phyloP scores from a whole-genome alignment of 1,140 invertebrate species.

The Cydia splendana region DNA sequence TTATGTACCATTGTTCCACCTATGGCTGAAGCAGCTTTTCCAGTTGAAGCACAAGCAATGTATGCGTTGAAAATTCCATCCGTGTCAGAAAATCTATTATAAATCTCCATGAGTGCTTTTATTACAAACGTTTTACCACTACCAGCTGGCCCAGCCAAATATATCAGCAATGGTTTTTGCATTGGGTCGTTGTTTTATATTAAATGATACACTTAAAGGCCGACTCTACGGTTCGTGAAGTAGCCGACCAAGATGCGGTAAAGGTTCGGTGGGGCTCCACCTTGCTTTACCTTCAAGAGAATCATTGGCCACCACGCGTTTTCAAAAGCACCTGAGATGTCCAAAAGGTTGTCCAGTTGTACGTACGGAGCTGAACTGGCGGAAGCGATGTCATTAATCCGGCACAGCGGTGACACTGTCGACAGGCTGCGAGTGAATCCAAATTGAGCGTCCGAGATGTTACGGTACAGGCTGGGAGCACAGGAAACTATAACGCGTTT shows the following conservation, averaged over 20 bases:
- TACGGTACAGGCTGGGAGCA: constrained; percentile 33
- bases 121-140: too few species aligned
- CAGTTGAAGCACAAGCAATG: too few species aligned
- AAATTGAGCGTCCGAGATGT: constrained; percentile 54
- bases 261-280: constrained; percentile 45
- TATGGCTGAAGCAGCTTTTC: not conserved
- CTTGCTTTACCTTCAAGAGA: constrained; percentile 41
- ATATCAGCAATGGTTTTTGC: too few species aligned
- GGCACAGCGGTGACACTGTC: constrained; percentile 60
- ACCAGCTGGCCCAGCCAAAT: too few species aligned
- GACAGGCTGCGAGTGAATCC: constrained; percentile 51
- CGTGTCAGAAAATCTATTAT: too few species aligned
- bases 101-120: not conserved
- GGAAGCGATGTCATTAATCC: constrained; percentile 29
- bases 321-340: constrained; percentile 75
- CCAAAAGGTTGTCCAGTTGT: constrained; percentile 57
- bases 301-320: constrained; percentile 66
- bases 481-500: constrained; percentile 58
- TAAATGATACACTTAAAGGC: constrained; percentile 31
- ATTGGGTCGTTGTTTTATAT: too few species aligned
- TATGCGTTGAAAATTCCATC: too few species aligned
- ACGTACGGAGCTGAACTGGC: constrained; percentile 45
- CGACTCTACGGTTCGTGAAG: constrained; percentile 49
- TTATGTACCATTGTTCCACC: too few species aligned
- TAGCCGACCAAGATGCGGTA: constrained; percentile 55